These are phyloP conservation scores for Pachymerium ferrugineum DNA, from an alignment of 2,888 invertebrate species.

Conservation along the genomic window DNA sequence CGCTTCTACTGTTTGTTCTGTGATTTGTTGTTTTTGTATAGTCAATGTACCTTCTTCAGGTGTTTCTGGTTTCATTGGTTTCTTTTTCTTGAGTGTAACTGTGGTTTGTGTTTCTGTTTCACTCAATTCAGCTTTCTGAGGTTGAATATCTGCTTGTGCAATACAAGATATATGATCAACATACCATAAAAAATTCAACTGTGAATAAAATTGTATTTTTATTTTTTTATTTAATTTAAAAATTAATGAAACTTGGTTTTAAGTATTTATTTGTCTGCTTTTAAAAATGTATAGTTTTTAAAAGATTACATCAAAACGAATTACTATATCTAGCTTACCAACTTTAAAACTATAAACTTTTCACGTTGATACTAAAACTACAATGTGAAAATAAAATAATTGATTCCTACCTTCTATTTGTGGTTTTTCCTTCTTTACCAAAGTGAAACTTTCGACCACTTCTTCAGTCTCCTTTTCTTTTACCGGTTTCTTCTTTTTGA, in stretches of 20 bases:
- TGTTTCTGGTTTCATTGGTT: neutral
- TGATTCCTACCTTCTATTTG: neutral
- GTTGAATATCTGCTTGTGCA: neutral
- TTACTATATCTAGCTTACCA: too few species aligned
- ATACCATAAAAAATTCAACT: neutral
- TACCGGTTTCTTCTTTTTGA: slow-evolving; percentile 32
- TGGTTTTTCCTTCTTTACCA: slow-evolving; percentile 1
- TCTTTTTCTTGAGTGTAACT: slow-evolving; percentile 23
- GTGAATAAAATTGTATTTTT: too few species aligned
- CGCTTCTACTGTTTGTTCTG: slow-evolving; percentile 2
- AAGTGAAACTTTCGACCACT: slow-evolving; percentile 34
- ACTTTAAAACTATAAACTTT: too few species aligned
- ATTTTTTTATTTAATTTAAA: too few species aligned
- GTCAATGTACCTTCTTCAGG: neutral
- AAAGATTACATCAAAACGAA: too few species aligned
- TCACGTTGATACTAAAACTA: too few species aligned
- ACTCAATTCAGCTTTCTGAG: neutral
- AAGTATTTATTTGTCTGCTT: too few species aligned
- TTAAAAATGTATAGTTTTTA: too few species aligned
- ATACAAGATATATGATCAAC: neutral
- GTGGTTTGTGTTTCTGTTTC: slow-evolving; percentile 9
- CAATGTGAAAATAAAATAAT: neutral
- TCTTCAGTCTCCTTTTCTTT: slow-evolving; percentile 29
- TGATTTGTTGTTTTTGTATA: slow-evolving; percentile 1
- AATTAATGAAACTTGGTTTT: too few species aligned